Evolutionary conservation across 2,113 vertebrate species (phyloP).

Genomic region (Python bivittatus): DNA sequence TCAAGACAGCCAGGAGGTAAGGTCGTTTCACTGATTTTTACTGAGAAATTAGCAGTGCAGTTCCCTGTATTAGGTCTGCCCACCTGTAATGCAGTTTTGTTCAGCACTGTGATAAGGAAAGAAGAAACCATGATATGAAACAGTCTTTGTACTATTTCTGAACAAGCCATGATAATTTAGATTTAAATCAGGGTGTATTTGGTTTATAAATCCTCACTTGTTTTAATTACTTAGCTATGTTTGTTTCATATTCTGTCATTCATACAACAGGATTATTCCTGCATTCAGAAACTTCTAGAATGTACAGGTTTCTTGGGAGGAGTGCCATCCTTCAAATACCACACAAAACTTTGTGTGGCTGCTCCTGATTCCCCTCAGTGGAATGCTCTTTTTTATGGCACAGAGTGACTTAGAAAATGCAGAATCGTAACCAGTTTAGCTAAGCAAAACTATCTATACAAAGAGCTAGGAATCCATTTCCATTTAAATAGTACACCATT

Average conservation of each 20-base stretch:
- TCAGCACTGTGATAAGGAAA: not conserved
- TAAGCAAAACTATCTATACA: not conserved
- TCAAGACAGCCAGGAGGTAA: constrained; percentile 85
- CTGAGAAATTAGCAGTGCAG: not conserved
- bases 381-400: not conserved
- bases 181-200: not conserved
- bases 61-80: constrained; percentile 12
- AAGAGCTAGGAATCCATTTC: not conserved
- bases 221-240: not conserved
- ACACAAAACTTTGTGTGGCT: not conserved
- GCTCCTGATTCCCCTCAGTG: not conserved
- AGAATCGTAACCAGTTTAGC: not conserved
- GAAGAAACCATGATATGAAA: too few species aligned
- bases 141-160: not conserved
- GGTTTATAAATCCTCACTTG: not conserved
- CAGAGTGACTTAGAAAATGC: not conserved
- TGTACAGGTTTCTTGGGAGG: not conserved
- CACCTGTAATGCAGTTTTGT: not conserved
- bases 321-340: not conserved
- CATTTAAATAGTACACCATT: not conserved
- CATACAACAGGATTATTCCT: not conserved
- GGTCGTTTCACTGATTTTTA: constrained; percentile 11
- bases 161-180: not conserved
- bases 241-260: not conserved
- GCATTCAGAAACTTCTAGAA: not conserved